These are phyloP conservation scores for Apodemia duryi DNA, from an alignment of 2,888 invertebrate species.

Conservation along the genomic window DNA sequence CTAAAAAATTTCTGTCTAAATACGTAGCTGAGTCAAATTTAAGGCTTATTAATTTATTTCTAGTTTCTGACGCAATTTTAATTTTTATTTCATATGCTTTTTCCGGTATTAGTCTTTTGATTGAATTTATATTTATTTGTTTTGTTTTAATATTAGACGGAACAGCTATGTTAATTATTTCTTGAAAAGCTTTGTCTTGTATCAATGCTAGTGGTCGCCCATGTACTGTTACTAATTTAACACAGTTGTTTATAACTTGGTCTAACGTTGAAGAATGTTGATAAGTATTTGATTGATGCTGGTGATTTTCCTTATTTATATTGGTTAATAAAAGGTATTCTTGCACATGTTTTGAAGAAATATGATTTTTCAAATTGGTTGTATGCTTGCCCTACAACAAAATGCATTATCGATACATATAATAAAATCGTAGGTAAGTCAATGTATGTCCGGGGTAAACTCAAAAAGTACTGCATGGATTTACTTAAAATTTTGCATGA, in stretches of 20 bases:
- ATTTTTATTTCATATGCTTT: no score
- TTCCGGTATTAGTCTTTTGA: not conserved
- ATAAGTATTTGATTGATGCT: slow-evolving; percentile 17
- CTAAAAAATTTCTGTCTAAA: slow-evolving; percentile 5
- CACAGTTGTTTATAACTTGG: slow-evolving; percentile 17
- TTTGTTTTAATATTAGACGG: slow-evolving; percentile 9
- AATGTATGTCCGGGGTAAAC: no score
- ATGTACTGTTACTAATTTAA: slow-evolving; percentile 15
- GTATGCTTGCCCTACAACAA: no score
- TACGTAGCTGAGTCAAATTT: slow-evolving; percentile 15
- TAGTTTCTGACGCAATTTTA: no score
- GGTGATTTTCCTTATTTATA: slow-evolving; percentile 22
- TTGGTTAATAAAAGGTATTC: no score
- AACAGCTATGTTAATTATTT: slow-evolving; percentile 14
- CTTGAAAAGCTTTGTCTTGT: slow-evolving; percentile 11
- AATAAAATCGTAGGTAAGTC: no score
- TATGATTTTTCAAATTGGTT: no score
- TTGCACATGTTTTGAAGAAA: no score
- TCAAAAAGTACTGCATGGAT: no score
- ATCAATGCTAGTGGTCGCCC: slow-evolving; percentile 12
- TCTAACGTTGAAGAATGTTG: slow-evolving; percentile 18
- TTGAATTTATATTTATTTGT: slow-evolving; percentile 9
- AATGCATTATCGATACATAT: no score
- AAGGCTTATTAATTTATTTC: not conserved
- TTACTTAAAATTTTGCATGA: no score